Evolutionary conservation across 2,113 vertebrate species (phyloP), one percentile per base, ranked within the genome.

Genomic region (Tiliqua scincoides): DNA sequence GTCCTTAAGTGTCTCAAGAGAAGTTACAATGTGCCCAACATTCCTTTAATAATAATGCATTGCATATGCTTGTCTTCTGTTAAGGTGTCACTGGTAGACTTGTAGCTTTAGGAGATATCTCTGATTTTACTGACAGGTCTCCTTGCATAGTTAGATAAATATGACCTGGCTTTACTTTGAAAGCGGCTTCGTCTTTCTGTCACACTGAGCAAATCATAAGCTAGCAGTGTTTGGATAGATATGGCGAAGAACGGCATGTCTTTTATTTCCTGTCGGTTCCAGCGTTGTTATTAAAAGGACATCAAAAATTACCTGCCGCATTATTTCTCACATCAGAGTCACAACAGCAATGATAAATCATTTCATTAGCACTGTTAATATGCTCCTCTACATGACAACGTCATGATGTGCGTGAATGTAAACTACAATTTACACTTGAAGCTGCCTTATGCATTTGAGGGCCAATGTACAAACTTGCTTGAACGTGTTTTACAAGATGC

Each of bases 21-120:
- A 80, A 9, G 54, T 30, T 79, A 32, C 63, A 87, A 82, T 59
- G 63, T 85, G 61, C 30, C 61, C 91, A 93, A 32, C 0, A 3
- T 61, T 92, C 61, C 85, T 89, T 80, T 74, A 85, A 11, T 86
- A 89, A 67, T 73, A 83, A 87, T 43, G 63, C 20, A 70, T 21
- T 0, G 0, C 52, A 32, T 70, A 21, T 76, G 77, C 80, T 85
- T 88, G 37, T 84, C 86, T 89, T 62, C n/a, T 68, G 27, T 86
- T 85, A 67, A 79, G 85, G n/a, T 86, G 79, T 89, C 79, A 80
- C 74, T 77, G 32, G 48, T 30, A 70, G 68, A 74, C 48, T 89
- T 62, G n/a, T 90, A 15, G 30, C 52, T 91, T 84, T 23, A 4
- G 61, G 76, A 89, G 35, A 71, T 11, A 4, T 7, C 3, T 23